These are phyloP conservation scores for Ramazzottius varieornatus DNA, from an alignment of 2,888 invertebrate species.

Conservation along the genomic window DNA sequence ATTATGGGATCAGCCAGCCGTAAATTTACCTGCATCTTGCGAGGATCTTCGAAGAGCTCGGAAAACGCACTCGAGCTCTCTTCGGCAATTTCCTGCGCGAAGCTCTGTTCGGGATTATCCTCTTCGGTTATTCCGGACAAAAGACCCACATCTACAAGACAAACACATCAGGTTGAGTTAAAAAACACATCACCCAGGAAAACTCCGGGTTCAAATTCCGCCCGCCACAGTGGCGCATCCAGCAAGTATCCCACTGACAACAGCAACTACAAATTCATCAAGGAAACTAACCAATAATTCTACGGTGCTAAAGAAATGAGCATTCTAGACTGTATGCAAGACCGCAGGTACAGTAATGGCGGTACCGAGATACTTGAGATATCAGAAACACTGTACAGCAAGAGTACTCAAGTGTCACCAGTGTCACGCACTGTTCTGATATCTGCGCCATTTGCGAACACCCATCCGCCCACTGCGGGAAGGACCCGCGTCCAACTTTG, in stretches of 20 bases:
- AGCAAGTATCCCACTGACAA: not conserved
- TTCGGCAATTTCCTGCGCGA: not conserved
- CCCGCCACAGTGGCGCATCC: not conserved
- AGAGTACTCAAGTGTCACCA: not conserved
- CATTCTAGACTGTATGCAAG: too few species aligned
- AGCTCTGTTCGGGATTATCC: not conserved
- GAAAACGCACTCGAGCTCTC: not conserved
- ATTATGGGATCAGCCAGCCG: too few species aligned
- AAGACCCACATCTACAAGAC: not conserved
- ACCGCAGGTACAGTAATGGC: too few species aligned
- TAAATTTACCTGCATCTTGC: not conserved
- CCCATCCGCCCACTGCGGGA: not conserved
- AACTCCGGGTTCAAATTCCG: not conserved
- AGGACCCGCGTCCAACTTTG: not conserved
- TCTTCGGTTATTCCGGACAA: not conserved
- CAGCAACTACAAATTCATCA: not conserved
- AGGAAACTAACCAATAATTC: not conserved
- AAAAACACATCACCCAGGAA: too few species aligned
- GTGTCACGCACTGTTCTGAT: not conserved
- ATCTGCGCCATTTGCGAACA: not conserved
- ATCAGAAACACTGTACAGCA: not conserved
- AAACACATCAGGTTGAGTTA: too few species aligned
- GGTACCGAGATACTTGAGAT: too few species aligned
- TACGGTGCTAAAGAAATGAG: not conserved
- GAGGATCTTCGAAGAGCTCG: not conserved